phyloP scores from a whole-genome alignment of 2,888 invertebrate species.

The Protula sp. region DNA sequence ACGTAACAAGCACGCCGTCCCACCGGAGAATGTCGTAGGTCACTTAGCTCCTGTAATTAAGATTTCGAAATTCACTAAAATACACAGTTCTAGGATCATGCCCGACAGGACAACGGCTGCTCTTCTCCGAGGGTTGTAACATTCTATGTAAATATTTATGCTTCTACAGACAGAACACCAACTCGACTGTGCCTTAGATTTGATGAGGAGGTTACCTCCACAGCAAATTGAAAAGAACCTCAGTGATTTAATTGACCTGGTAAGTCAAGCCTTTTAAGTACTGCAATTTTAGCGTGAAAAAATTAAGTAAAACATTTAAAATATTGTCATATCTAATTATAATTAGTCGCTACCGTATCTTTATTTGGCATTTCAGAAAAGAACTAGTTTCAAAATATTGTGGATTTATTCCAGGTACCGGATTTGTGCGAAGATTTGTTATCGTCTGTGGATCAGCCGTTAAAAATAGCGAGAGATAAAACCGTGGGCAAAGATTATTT shows the following conservation, averaged over 20 bases:
- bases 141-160: background rate
- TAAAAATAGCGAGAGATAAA: slow-evolving; percentile 90
- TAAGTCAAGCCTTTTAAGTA: slow-evolving; percentile 41
- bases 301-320: background rate
- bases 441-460: slow-evolving; percentile 95
- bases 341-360: background rate
- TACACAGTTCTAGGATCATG: too few relatives aligned
- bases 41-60: too few relatives aligned
- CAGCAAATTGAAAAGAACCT: slow-evolving; percentile 99
- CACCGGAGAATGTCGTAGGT: too few relatives aligned
- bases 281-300: too few relatives aligned
- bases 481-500: slow-evolving; percentile 94
- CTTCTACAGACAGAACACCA: slow-evolving; percentile 60
- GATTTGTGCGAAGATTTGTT: slow-evolving; percentile 92
- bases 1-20: too few relatives aligned
- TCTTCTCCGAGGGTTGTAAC: too few relatives aligned
- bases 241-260: slow-evolving; percentile 91
- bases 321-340: background rate
- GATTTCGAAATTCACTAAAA: too few relatives aligned
- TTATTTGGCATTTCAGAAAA: too few relatives aligned
- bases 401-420: too few relatives aligned
- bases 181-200: slow-evolving; percentile 96
- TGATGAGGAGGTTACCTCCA: slow-evolving; percentile 97
- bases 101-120: too few relatives aligned
- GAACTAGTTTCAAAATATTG: too few relatives aligned